A percentile compares a stretch with the other conserved stretches of the same genome.
phyloP scores from a whole-genome alignment of 2,113 vertebrate species.

The rat (Rattus norvegicus) region GRCr8 NC_086033.1:58029501-58030000 shows the following conservation, averaged over 20 bases:
- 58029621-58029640: not conserved
- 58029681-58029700: too few species aligned
- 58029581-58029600: not conserved
- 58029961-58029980: not conserved
- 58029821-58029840: not conserved
- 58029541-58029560: not conserved
- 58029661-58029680: too few species aligned
- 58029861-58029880: not conserved
- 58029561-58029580: not conserved
- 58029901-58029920: slow-evolving; percentile 31
- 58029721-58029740: too few species aligned
- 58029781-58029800: not conserved
- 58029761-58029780: not conserved
- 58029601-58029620: not conserved
- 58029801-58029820: not conserved
- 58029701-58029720: not conserved
- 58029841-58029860: not conserved
- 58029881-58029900: slow-evolving; percentile 25
- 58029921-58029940: not conserved
- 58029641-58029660: not conserved
- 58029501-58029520: too few species aligned
- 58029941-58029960: not conserved
- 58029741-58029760: not conserved
- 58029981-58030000: not conserved
- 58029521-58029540: too few species aligned